phyloP scores from a whole-genome alignment of 2,888 invertebrate species.

The Desoria tigrina region DNA sequence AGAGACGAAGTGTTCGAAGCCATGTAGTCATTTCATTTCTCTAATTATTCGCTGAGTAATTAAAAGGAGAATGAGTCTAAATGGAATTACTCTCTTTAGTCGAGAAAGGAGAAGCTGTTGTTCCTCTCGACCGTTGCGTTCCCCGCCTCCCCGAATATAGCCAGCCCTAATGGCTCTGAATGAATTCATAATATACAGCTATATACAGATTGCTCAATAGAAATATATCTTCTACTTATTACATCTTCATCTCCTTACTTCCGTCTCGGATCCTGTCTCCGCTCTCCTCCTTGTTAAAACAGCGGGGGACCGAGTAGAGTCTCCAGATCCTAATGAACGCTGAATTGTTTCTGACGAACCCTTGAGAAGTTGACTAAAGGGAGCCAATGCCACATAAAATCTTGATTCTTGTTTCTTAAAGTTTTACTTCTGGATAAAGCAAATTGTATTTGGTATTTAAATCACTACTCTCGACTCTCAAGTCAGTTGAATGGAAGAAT shows the following conservation, averaged over 20 bases:
- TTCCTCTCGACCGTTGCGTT: slow-evolving; percentile 9
- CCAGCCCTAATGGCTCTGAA: too few relatives aligned
- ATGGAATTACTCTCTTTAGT: slow-evolving; percentile 43
- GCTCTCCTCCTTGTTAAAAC: not conserved
- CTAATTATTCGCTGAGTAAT: slow-evolving; percentile 50
- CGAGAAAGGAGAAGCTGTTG: slow-evolving; percentile 18
- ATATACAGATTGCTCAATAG: not conserved
- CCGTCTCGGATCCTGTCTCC: slow-evolving; percentile 1
- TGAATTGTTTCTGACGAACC: slow-evolving; percentile 27
- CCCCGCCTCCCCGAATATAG: too few relatives aligned
- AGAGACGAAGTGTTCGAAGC: not conserved
- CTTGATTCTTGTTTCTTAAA: not conserved
- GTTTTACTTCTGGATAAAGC: not conserved
- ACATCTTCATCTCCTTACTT: not conserved
- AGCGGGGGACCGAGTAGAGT: slow-evolving; percentile 9
- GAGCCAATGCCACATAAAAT: not conserved
- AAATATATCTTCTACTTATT: not conserved
- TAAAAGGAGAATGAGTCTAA: slow-evolving; percentile 49
- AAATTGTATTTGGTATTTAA: slow-evolving; percentile 12
- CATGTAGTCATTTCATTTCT: slow-evolving; percentile 16
- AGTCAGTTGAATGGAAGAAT: too few relatives aligned
- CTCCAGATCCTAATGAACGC: slow-evolving; percentile 30
- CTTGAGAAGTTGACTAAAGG: not conserved
- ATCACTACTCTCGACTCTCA: not conserved
- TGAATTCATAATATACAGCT: too few relatives aligned